Conservation (phyloP, 2,888 invertebrate species). For the Octodonta nipae region DNA sequence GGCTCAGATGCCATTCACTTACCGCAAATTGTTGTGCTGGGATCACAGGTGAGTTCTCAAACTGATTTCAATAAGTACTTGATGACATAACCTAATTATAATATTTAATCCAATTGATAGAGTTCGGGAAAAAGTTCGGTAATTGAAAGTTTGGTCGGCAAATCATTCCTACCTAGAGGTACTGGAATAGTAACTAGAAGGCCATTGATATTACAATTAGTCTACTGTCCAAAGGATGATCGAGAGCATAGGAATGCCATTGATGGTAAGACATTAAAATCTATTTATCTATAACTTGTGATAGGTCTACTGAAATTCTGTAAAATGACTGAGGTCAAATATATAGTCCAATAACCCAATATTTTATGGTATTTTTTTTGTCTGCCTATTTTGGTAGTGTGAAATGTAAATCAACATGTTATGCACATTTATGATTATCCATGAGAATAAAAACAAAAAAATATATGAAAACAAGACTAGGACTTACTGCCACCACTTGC, state of each 20-base stretch:
- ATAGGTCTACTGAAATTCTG: too few species aligned
- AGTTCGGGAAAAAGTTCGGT: constrained; percentile 99
- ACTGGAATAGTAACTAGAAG: constrained; percentile 94
- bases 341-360: too few species aligned
- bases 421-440: too few species aligned
- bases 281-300: neutral
- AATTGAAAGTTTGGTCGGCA: constrained; percentile 92
- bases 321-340: too few species aligned
- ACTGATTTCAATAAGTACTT: too few species aligned
- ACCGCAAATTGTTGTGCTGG: constrained; percentile 97
- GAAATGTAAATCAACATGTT: too few species aligned
- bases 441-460: too few species aligned
- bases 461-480: too few species aligned
- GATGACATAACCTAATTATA: constrained; percentile 20
- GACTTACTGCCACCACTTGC: too few species aligned
- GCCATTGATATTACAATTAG: constrained; percentile 84
- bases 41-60: constrained; percentile 87
- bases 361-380: too few species aligned
- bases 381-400: too few species aligned
- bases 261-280: constrained; percentile 49
- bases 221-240: constrained; percentile 83
- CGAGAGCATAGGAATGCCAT: constrained; percentile 72
- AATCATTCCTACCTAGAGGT: constrained; percentile 92
- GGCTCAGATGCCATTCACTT: constrained; percentile 94
- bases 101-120: constrained; percentile 38